Conservation (phyloP, 2,888 invertebrate genomes). For the Pinctada fucata region DNA sequence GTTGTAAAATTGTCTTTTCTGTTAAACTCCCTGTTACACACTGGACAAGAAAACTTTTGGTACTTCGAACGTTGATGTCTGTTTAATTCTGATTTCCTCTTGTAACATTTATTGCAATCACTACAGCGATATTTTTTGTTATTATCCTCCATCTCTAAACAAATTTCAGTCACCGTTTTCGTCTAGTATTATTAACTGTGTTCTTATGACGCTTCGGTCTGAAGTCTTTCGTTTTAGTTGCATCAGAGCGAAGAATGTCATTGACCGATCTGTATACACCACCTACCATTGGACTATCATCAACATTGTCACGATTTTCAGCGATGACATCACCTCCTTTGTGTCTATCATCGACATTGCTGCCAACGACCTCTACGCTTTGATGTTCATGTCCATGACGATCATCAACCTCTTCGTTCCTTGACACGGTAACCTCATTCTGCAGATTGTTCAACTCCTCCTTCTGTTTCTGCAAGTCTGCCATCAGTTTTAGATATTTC, state of each 20-base stretch:
- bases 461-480: neutral
- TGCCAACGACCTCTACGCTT: neutral
- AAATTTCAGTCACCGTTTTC: too few species aligned
- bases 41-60: constrained; percentile 12
- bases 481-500: constrained; percentile 17
- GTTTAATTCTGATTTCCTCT: neutral
- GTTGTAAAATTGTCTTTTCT: constrained; percentile 13
- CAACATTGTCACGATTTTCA: too few species aligned
- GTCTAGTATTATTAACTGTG: too few species aligned
- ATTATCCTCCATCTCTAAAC: neutral
- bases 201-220: too few species aligned
- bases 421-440: neutral
- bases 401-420: neutral
- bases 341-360: too few species aligned
- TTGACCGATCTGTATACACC: too few species aligned
- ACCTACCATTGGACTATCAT: too few species aligned
- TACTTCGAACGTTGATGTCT: neutral
- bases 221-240: too few species aligned
- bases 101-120: constrained; percentile 2
- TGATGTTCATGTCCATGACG: neutral
- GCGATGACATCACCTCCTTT: too few species aligned
- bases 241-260: too few species aligned
- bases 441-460: neutral
- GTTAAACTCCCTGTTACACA: constrained; percentile 5
- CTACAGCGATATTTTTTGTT: constrained; percentile 5